Evolutionary conservation across 1,140 invertebrate species (phyloP), one percentile per base, ranked within the genome.

Genomic region (Caenorhabditis inopinata): DNA sequence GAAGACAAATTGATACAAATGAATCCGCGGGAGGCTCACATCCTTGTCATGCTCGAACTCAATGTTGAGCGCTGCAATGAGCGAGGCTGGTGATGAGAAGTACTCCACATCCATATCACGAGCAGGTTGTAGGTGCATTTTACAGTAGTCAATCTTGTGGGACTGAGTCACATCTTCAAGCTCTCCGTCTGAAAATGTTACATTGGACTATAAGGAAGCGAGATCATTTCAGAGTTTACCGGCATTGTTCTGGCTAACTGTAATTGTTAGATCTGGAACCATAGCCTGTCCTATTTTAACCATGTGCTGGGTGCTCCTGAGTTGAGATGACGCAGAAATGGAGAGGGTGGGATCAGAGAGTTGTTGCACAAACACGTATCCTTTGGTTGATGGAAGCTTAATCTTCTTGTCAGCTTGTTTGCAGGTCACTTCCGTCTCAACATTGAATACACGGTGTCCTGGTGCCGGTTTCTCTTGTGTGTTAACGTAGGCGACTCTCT

Each of bases 71-170:
- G 82, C 82, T n/a, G 85, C 83, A 49, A 88, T 87, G 5, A 88
- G 53, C 16, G 87, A 82, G 16, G 87, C 87, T 5, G 87, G 87
- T n/a, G 78, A 82, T n/a, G 78, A 81, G 84, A 88, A 88, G 49
- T 88, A 87, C 48, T 88, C 87, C 45, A 88, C 53, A 79, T 88
- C 87, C 87, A 88, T 88, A 74, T 88, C 87, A 32, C 87, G 80
- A 32, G 85, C 38, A 9, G 87, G 87, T 53, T 85, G 84, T 68
- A 88, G 74, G 48, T 87, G 84, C 12, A 88, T 84, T 47, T 88
- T 88, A 79, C 87, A 88, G 81, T 84, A 87, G 47, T 88, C 81
- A 18, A 88, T 45, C 68, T 85, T 86, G 58, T 84, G 46, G 14
- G 74, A 53, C n/a, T 73, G 76, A n/a, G 86, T 88, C 2, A 85